Base-by-base conservation (phyloP, 2,888 invertebrate genomes). In the Apodemia mormo region DNA sequence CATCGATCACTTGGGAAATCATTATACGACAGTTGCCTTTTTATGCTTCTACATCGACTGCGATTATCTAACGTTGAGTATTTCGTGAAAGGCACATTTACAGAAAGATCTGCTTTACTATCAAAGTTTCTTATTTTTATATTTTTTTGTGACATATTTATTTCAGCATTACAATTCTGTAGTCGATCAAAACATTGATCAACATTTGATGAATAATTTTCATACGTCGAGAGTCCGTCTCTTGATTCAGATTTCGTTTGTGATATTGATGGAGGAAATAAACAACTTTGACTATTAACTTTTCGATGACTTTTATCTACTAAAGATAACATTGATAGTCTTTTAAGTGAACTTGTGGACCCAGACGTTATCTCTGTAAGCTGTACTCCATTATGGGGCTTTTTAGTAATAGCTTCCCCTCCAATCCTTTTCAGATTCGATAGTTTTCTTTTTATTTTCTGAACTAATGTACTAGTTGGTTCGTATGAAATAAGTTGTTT, bases 401-500 rank as follows among this genome's bases (percentile, higher is more conserved):
- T 93, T 84, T 92, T 93, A 69, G 87, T 80, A 75, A 92, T 88
- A 72, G 89, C 87, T 70, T 94, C 93, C 37, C 91, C 92, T 61
- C 93, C 89, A 52, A 92, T 91, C 82, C 89, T 93, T 82, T 92
- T 94, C 76, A 94, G 87, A 82, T 90, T 93, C 70, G 93, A 90
- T 77, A 94, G 81, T 80, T 94, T 94, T 76, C 89, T 83, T 84
- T 94, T 94, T 79, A 94, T 90, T 81, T 92, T 94, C 79, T 94
- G 93, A 52, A 94, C 89, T 65, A 94, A 85, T 37, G 91, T 92
- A 74, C 88, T 91, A 56, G 92, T 88, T 29, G 89, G 93, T 73
- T 94, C 93, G 78, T 93, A 93, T 2, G 93, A 90, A 78, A 93
- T 92, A 73, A 93, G 83, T 78, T 94, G 93, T 79, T 90, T 92